Conservation (phyloP, 2,888 invertebrate genomes). For the Tachina lurida region DNA sequence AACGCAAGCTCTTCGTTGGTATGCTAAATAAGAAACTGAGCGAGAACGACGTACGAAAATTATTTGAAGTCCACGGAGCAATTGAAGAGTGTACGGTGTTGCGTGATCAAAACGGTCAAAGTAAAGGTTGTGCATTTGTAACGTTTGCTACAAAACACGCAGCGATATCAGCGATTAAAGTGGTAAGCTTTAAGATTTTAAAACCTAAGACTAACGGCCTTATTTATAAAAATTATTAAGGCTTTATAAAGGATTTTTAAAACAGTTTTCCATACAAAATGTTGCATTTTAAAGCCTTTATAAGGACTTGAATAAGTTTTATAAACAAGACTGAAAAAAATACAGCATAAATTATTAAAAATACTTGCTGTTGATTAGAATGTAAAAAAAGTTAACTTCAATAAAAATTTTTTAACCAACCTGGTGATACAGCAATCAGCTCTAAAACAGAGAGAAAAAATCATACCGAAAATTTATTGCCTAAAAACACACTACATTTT, state of each 20-base stretch:
- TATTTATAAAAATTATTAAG: too few relatives aligned
- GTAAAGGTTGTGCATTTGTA: conserved; percentile 99
- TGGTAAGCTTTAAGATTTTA: conserved; percentile 77
- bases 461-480: conserved; percentile 56
- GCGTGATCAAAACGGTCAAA: conserved; percentile 96
- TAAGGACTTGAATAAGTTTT: too few relatives aligned
- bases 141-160: conserved; percentile 98
- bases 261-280: too few relatives aligned
- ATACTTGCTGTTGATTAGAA: neutral
- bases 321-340: too few relatives aligned
- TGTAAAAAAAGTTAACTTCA: conserved; percentile 5
- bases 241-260: too few relatives aligned
- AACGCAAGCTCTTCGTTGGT: conserved; percentile 98
- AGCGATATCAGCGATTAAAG: conserved; percentile 98
- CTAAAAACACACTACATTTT: conserved; percentile 50
- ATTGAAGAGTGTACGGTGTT: conserved; percentile 99
- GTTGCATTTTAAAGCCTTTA: too few relatives aligned
- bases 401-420: conserved; percentile 39
- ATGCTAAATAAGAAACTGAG: conserved; percentile 98
- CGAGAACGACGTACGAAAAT: conserved; percentile 96
- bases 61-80: conserved; percentile 96
- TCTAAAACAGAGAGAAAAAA: neutral
- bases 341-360: neutral
- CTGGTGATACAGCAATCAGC: neutral
- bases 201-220: too few relatives aligned